Percentiles rank a stretch among this genome's conserved stretches.
Conservation (phyloP, 2,888 invertebrate genomes). For the Drosophila basisetae region DNA sequence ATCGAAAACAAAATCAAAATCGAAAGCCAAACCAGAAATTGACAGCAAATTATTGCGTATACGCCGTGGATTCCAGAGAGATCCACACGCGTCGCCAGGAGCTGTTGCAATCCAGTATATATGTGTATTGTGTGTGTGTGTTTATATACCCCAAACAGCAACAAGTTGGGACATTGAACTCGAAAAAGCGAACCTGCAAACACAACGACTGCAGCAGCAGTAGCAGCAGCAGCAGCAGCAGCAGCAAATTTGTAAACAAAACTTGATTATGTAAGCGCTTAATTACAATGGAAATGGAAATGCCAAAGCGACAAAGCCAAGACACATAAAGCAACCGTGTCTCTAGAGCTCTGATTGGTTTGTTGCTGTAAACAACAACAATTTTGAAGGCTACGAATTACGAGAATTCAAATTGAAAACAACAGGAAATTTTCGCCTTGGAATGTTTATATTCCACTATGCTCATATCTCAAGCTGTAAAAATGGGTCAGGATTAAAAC, state of each 20-base stretch:
- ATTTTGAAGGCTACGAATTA: slow-evolving; percentile 40
- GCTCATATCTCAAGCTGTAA: slow-evolving; percentile 5
- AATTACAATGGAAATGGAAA: slow-evolving; percentile 80
- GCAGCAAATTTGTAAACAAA: slow-evolving; percentile 76
- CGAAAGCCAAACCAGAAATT: slow-evolving; percentile 24
- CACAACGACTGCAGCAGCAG: slow-evolving; percentile 22
- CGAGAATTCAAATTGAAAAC: slow-evolving; percentile 28
- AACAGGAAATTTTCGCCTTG: slow-evolving; percentile 37
- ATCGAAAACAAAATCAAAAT: slow-evolving; percentile 17
- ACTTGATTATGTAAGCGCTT: slow-evolving; percentile 73
- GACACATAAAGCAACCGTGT: slow-evolving; percentile 26
- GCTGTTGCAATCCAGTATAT: slow-evolving; percentile 69
- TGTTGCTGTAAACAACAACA: slow-evolving; percentile 20
- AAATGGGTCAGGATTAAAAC: slow-evolving; percentile 59
- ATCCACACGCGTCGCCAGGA: slow-evolving; percentile 70
- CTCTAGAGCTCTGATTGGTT: slow-evolving; percentile 30
- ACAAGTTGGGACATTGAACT: slow-evolving; percentile 76
- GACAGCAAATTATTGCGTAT: slow-evolving; percentile 60
- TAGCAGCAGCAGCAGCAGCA: slow-evolving; percentile 33
- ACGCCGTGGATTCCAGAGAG: slow-evolving; percentile 69
- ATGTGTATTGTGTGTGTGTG: slow-evolving; percentile 12
- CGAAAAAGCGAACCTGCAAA: slow-evolving; percentile 70
- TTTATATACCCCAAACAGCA: slow-evolving; percentile 30
- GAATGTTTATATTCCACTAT: slow-evolving; percentile 3
- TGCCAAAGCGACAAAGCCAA: slow-evolving; percentile 62